Base-by-base conservation (phyloP, 2,113 vertebrate genomes). In the Lamprologus tigripictilis region DNA sequence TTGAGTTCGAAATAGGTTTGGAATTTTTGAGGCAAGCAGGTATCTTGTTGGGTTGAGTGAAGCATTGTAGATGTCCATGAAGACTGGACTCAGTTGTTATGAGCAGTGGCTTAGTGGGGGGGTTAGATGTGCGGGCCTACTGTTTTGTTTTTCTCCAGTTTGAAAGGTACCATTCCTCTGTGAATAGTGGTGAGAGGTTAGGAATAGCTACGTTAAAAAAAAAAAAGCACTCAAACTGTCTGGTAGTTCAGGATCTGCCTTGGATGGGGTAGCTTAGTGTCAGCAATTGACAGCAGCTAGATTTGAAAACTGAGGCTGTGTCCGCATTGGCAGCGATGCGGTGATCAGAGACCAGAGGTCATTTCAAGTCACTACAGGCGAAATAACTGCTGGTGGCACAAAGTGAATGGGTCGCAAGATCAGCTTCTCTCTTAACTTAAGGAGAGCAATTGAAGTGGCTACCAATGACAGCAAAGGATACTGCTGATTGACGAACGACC, bases 401-500 rank as follows among this genome's bases (percentile, higher is more conserved):
- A 45, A 73, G 66, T 73, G 8, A 42, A 0, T 26, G 21, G 66
- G 37, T 42, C 1, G 5, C 68, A 73, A 45, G 21, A 45, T 73
- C 37, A 45, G 40, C 13, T 73, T 73, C 13, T 45, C 68, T 45
- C 13, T 68, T 68, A 73, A 45, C 13, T 73, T 45, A 23, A 73
- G 21, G 14, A 26, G 40, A 45, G 21, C 13, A 73, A 71, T 16
- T 45, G 21, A 73, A 73, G 40, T 17, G 40, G 40, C 21, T 73
- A 73, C 8, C 21, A 45, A 17, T 73, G 68, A 26, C 37, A 45
- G 4, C 13, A 45, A 26, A 42, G 1, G 40, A 73, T 73, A 73
- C 40, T 1, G 1, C 1, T 45, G 40, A 45, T 17, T 26, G 68
- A 45, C 3, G 4, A 45, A 73, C 6, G 0, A 2, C 14, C 40